Percentiles rank a stretch among this genome's conserved stretches.
Evolutionary conservation across 2,113 vertebrate genomes (phyloP).

Genomic region (Pholis gunnellus): DNA sequence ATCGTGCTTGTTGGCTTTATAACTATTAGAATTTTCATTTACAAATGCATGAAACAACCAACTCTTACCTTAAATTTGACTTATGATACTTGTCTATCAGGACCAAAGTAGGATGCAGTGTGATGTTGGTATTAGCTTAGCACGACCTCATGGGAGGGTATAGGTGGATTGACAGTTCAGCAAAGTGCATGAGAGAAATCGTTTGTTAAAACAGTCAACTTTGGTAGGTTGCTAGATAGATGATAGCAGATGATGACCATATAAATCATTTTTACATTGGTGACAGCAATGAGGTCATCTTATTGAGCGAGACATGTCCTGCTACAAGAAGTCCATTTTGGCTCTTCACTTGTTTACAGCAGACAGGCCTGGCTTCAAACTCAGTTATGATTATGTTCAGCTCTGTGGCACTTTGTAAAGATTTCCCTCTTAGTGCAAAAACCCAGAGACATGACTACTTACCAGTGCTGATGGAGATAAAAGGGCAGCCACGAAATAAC

Average conservation of each 20-base stretch:
- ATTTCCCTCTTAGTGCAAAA: not conserved
- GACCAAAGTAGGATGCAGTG: not conserved
- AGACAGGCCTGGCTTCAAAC: not conserved
- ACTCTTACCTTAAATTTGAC: not conserved
- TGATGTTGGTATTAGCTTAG: not conserved
- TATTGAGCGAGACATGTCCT: not conserved
- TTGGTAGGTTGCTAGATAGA: not conserved
- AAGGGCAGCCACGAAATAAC: not conserved
- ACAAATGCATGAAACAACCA: not conserved
- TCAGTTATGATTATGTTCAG: slow-evolving; percentile 3
- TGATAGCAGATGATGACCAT: not conserved
- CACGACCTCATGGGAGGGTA: not conserved
- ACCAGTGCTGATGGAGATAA: not conserved
- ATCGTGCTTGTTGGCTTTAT: no score
- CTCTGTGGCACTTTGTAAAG: slow-evolving; percentile 1
- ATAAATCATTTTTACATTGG: not conserved
- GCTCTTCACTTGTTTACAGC: not conserved
- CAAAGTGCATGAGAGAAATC: not conserved
- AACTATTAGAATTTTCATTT: not conserved
- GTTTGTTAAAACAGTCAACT: not conserved
- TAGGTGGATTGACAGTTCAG: not conserved
- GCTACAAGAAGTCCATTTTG: not conserved
- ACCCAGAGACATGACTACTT: not conserved
- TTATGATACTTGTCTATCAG: not conserved
- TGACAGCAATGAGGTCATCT: not conserved